Evolutionary conservation across 2,888 invertebrate genomes (phyloP), one percentile per base, ranked within the genome.

Genomic region (Mellilla xanthometata): DNA sequence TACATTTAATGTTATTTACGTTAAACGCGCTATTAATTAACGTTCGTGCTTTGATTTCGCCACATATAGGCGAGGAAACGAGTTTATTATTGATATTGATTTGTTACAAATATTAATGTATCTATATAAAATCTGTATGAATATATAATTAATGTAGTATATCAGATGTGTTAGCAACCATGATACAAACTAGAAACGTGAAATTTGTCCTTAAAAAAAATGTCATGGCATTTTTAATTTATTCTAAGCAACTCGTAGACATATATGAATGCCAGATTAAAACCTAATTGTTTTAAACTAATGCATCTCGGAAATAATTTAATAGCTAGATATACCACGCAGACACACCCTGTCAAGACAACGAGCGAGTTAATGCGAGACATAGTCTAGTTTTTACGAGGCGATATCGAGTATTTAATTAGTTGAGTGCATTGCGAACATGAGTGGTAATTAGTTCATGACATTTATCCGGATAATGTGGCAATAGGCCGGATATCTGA

Each of bases 1-100:
- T 47, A 49, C 52, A 34, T 41, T 43, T 54, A 52, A 52, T 56
- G 45, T 56, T 61, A 54, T 50, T 49, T 43, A 51, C 31, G 47
- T 39, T 36, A 12, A 44, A 41, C 35, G 39, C 12, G 27, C 28
- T 12, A 22, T 49, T 34, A 33, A 39, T 33, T 29, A 10, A 12
- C 24, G 39, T 30, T 22, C 15, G 2, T 27, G 3, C 19, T 5
- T 15, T 33, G 26, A 33, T 22, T 35, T 27, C 22, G 27, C 12
- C 26, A 30, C 30, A 10, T n/a, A n/a, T 33, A 11, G 15, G 9
- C 6, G 6, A 3, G 6, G 1, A 19, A 1, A 19, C 2, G 15
- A 19, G n/a, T n/a, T n/a, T n/a, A n/a, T n/a, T n/a, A n/a, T n/a
- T n/a, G n/a, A n/a, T n/a, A n/a, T n/a, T n/a, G n/a, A n/a, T n/a